Percentiles rank a stretch among this genome's conserved stretches.
These are phyloP conservation scores for Sitophilus oryzae DNA, from an alignment of 1,140 invertebrate genomes.

Conservation along the genomic window DNA sequence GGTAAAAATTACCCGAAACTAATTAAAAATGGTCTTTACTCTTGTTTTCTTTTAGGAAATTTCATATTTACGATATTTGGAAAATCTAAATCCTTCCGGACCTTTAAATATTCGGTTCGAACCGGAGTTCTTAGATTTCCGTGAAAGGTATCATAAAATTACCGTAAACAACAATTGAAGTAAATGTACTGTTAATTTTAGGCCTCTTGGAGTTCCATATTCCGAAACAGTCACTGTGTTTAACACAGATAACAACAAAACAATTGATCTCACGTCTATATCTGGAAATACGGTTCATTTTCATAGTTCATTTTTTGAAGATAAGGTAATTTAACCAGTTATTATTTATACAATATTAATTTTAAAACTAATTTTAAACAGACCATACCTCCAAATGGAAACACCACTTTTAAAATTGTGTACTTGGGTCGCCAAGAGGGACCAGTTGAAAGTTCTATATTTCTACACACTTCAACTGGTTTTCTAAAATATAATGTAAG, in stretches of 20 bases:
- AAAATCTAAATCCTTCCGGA: conserved; percentile 14
- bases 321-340: conserved; percentile 58
- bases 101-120: conserved; percentile 49
- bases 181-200: conserved; percentile 39
- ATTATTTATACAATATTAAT: conserved; percentile 2
- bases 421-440: conserved; percentile 89
- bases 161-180: neutral
- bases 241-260: conserved; percentile 66
- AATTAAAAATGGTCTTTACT: neutral
- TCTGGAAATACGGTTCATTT: conserved; percentile 83
- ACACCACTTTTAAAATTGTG: conserved; percentile 93
- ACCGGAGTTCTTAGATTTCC: conserved; percentile 61
- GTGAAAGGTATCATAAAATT: conserved; percentile 53
- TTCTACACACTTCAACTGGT: conserved; percentile 90
- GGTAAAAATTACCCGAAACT: conserved; percentile 28
- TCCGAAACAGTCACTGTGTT: conserved; percentile 72
- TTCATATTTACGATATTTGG: conserved; percentile 12
- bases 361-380: conserved; percentile 37
- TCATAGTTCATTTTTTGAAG: conserved; percentile 88
- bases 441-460: conserved; percentile 78
- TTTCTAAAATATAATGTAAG: conserved; percentile 72
- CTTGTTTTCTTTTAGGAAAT: conserved; percentile 20
- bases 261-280: conserved; percentile 78
- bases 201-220: conserved; percentile 76
- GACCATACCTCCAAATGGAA: conserved; percentile 80